A percentile compares a stretch with the other conserved stretches of the same genome.
These are phyloP conservation scores for Platyura marginata DNA, from an alignment of 1,140 invertebrate genomes.

Conservation along the genomic window DNA sequence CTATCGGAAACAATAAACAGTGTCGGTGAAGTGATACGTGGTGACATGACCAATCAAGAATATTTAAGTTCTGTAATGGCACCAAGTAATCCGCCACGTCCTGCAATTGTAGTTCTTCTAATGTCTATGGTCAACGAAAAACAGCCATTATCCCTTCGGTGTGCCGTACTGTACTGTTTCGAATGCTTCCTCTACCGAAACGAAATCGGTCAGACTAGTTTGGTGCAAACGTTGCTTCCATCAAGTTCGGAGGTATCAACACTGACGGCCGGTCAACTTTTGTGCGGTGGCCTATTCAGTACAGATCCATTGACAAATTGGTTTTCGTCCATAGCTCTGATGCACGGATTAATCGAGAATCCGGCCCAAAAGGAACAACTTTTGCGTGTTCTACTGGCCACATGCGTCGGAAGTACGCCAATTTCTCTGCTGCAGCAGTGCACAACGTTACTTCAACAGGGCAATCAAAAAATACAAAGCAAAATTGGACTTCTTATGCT, in stretches of 20 bases:
- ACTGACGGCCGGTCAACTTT: constrained; percentile 67
- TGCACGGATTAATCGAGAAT: constrained; percentile 82
- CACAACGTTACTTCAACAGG: constrained; percentile 63
- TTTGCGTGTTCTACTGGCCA: constrained; percentile 79
- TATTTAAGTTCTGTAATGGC: constrained; percentile 83
- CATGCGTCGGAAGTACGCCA: constrained; percentile 62
- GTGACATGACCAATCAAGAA: constrained; percentile 80
- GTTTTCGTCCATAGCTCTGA: constrained; percentile 84
- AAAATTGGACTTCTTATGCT: constrained; percentile 86
- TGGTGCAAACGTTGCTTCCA: constrained; percentile 83
- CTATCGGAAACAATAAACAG: constrained; percentile 91
- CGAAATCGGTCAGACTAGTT: constrained; percentile 65
- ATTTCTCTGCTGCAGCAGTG: constrained; percentile 81
- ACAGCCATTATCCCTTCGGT: constrained; percentile 79
- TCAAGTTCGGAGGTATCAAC: constrained; percentile 51
- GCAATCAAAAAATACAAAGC: constrained; percentile 62
- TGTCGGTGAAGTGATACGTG: constrained; percentile 87
- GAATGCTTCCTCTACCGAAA: constrained; percentile 93
- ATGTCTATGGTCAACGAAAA: constrained; percentile 99
- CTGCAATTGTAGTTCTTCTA: constrained; percentile 83
- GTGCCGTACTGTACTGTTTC: constrained; percentile 93
- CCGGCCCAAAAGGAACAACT: constrained; percentile 79
- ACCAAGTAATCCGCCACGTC: constrained; percentile 75
- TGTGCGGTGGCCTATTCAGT: constrained; percentile 87
- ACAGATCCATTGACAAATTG: constrained; percentile 88